Base-by-base conservation (phyloP, 2,888 invertebrate genomes). In the Microctonus hyperodae region DNA sequence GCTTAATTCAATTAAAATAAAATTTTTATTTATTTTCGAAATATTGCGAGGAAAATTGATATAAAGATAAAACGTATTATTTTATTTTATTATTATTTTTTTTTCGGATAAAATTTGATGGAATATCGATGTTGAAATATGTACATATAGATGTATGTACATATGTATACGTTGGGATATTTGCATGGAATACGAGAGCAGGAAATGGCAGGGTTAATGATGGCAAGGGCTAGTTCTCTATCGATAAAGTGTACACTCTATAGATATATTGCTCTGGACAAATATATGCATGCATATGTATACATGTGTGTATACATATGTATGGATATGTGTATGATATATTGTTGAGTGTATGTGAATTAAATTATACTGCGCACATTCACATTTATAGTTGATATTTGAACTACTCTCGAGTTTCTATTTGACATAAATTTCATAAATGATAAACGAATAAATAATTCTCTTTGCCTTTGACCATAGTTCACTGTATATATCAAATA, bases 171-270 rank as follows among this genome's bases (percentile, higher is more conserved):
- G 40, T 28, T 23, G 28, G 28, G 44, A 28, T 44, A 59, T 59
- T 59, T 59, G 48, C 59, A 59, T 59, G 25, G 48, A 59, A 59
- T 59, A 59, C 59, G 59, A 59, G 44, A 59, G 59, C 44, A 59
- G 59, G 59, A 59, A 59, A 44, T 20, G 28, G 59, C 59, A 23
- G 59, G 59, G 59, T 59, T 59, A 59, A 59, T 59, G 48, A 59
- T 59, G 44, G 44, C 59, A 25, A 59, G 59, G 59, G 44, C 59
- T 48, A 59, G 48, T 59, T 59, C 28, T 48, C 16, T 16, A 16
- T 6, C 16, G 44, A n/a, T 44, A 40, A 59, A 44, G 28, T 59
- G 44, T 33, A 40, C 35, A 20, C 13, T n/a, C 16, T 31, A 31
- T 48, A 28, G 22, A 57, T 40, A 58, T 58, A 10, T 58, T 58